Evolutionary conservation across 2,113 vertebrate species (phyloP).

Genomic region (Ahaetulla prasina): DNA sequence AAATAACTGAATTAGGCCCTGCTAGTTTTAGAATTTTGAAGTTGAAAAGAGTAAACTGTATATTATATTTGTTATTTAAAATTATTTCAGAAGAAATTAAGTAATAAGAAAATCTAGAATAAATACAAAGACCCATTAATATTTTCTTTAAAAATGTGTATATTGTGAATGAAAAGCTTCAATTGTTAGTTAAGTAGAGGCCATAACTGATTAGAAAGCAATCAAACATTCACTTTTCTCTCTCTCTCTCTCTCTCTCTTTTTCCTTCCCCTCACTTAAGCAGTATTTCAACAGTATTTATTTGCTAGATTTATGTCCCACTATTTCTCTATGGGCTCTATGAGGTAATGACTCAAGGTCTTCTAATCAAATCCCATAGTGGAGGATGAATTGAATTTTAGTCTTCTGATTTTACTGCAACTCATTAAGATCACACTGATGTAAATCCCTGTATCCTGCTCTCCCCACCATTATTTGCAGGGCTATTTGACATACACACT

Average conservation of each 20-base stretch:
- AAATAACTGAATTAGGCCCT: background rate
- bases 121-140: background rate
- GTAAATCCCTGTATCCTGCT: background rate
- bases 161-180: background rate
- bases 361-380: background rate
- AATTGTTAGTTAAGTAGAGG: background rate
- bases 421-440: background rate
- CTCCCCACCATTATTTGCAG: background rate
- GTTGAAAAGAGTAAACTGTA: background rate
- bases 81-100: background rate
- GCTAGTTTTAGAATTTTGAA: background rate
- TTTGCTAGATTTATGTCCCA: background rate
- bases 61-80: background rate
- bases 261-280: background rate
- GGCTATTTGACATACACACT: background rate
- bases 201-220: background rate
- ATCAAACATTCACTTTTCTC: background rate
- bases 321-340: background rate
- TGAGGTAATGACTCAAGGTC: background rate
- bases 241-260: background rate
- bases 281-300: background rate
- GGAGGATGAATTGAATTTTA: background rate
- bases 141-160: background rate
- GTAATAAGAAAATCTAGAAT: background rate
- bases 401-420: background rate